Evolutionary conservation across 1,140 invertebrate species (phyloP), one percentile per base, ranked within the genome.

Genomic region (Proctacanthus coquilletti): DNA sequence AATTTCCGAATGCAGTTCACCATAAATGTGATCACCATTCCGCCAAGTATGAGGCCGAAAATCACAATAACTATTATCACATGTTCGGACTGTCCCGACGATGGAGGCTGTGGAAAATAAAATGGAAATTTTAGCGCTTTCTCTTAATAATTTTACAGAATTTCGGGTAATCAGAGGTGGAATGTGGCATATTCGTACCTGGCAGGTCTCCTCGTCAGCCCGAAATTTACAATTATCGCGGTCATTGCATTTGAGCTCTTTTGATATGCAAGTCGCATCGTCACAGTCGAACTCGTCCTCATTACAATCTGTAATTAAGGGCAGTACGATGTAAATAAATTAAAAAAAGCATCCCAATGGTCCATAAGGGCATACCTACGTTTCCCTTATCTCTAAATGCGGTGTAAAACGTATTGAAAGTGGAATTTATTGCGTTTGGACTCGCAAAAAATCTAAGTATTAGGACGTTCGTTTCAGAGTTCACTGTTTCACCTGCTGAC

Each of bases 61-160:
- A 93, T 77, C n/a, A 87, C 72, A 42, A 92, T 70, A 35, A 92
- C 91, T 43, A 89, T 84, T 45, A 86, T 68, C 50, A 91, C 84
- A 52, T 91, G 82, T 31, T 81, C 73, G 32, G 54, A 54, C 37
- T 51, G 45, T 0, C 38, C 45, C 2, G 30, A 25, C 1, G 40
- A 31, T 19, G 52, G 40, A 5, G n/a, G 36, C 54, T 59, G 46
- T 8, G 38, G 15, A 36, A 23, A n/a, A n/a, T n/a, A n/a, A n/a
- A n/a, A n/a, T n/a, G n/a, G n/a, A n/a, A n/a, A n/a, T 27, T 27
- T 10, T 27, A 27, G 9, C 9, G n/a, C n/a, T n/a, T n/a, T n/a
- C n/a, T n/a, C n/a, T n/a, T n/a, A n/a, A n/a, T n/a, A n/a, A n/a
- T n/a, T n/a, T n/a, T n/a, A n/a, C n/a, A n/a, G n/a, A n/a, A n/a